phyloP scores from a whole-genome alignment of 2,888 invertebrate species.

The Drosophila emarginata region DNA sequence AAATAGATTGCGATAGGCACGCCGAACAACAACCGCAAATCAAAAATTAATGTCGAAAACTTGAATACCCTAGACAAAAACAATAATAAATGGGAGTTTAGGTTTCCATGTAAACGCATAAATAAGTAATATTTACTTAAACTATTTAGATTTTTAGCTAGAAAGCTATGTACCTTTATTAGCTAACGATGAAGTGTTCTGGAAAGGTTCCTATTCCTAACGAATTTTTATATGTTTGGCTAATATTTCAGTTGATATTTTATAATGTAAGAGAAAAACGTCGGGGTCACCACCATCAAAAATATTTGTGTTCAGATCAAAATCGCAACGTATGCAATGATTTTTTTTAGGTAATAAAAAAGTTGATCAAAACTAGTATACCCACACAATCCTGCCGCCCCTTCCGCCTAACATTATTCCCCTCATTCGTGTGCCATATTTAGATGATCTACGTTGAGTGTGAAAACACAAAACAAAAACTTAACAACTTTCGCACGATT shows the following conservation, averaged over 20 bases:
- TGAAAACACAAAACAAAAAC: conserved; percentile 60
- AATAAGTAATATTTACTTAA: no score
- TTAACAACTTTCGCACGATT: conserved; percentile 60
- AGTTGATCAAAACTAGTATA: background rate
- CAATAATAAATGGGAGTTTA: background rate
- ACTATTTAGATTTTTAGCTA: no score
- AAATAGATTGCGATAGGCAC: conserved; percentile 69
- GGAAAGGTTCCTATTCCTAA: no score
- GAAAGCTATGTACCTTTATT: no score
- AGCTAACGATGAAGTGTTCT: no score
- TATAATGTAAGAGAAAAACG: background rate
- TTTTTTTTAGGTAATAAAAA: no score
- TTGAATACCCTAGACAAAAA: conserved; percentile 27
- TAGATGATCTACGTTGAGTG: conserved; percentile 26
- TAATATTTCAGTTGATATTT: no score
- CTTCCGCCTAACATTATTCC: no score
- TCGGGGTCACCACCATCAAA: background rate
- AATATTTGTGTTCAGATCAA: no score
- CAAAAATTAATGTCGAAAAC: conserved; percentile 40
- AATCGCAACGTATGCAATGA: no score
- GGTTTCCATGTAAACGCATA: conserved; percentile 1
- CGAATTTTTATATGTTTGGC: no score
- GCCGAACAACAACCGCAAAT: conserved; percentile 17
- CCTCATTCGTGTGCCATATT: background rate
- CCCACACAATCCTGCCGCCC: no score